Evolutionary conservation across 2,888 invertebrate genomes (phyloP).

Genomic region (Syrista parreyssii): DNA sequence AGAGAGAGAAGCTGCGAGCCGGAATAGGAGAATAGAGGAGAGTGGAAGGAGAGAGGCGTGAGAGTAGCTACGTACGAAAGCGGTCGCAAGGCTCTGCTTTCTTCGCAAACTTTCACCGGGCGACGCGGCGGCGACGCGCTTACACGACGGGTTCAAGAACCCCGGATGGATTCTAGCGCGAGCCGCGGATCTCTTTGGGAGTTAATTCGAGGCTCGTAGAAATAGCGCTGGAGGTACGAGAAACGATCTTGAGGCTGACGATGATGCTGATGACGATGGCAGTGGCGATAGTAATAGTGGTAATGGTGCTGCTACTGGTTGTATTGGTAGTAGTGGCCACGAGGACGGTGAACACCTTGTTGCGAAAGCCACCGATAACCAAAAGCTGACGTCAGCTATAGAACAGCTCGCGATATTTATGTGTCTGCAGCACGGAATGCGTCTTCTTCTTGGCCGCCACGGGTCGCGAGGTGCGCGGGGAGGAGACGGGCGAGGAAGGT

Average conservation of each 20-base stretch:
- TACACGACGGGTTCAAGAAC: constrained; percentile 35
- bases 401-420: background rate
- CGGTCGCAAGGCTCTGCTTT: constrained; percentile 47
- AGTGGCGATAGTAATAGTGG: background rate
- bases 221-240: background rate
- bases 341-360: background rate
- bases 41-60: constrained; percentile 18
- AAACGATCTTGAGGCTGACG: background rate
- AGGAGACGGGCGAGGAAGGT: background rate
- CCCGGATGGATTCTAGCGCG: constrained; percentile 27
- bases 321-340: background rate
- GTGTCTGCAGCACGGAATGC: background rate
- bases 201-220: constrained; percentile 9
- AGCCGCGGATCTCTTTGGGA: constrained; percentile 16
- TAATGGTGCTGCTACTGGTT: too few relatives aligned
- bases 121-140: constrained; percentile 17
- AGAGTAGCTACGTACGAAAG: background rate
- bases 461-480: background rate
- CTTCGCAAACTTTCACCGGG: constrained; percentile 62
- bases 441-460: background rate
- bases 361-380: background rate
- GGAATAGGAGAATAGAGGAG: constrained; percentile 16
- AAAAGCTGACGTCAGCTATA: background rate
- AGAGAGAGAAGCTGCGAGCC: constrained; percentile 34
- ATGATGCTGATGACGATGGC: background rate